Base-by-base conservation (phyloP, 2,797 vertebrate genomes). In the Gymnothorax reevesii region DNA sequence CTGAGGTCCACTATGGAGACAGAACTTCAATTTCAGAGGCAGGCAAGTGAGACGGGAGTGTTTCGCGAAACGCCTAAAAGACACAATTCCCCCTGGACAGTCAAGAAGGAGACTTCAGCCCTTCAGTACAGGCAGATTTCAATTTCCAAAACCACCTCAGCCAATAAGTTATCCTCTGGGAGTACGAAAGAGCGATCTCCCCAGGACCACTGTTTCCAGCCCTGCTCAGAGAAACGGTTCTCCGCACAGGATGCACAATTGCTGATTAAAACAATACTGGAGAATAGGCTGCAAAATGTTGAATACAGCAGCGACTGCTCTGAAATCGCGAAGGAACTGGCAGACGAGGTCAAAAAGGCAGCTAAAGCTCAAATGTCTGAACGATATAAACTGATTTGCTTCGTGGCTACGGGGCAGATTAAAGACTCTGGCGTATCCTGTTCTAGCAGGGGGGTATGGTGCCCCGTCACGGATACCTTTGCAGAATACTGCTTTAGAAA, bases 321-420 rank as follows among this genome's bases (percentile, higher is more conserved):
- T 1, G 84, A 27, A 7, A 42, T 87, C 4, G 88, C 89, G 1
- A 84, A 86, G 71, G 88, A 91, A 33, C 87, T 93, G 62, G 90
- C 90, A 0, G 91, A 91, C 77, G 9, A 86, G 15, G 88, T 93
- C 17, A 93, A 89, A 87, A 54, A 75, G 57, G 90, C 89, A 20
- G 89, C 88, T 0, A 92, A 89, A 69, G 87, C 69, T 5, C 83
- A 91, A 7, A 57, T 86, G 9, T 89, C 84, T 62, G 89, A 90
- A 55, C 85, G 91, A 66, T 93, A 93, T 86, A 92, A 93, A 83
- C 87, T 93, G 17, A 85, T 92, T 3, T 92, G 90, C 57, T 92
- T 86, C 57, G 88, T 91, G 57, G 90, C 82, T 20, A 71, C 92
- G 6, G 92, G 91, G 0, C 90, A 89, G 80, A 86, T 90, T 57